A percentile compares a stretch with the other conserved stretches of the same genome.
Evolutionary conservation across 2,113 vertebrate genomes (phyloP).

Genomic region (Clinocottus analis): DNA sequence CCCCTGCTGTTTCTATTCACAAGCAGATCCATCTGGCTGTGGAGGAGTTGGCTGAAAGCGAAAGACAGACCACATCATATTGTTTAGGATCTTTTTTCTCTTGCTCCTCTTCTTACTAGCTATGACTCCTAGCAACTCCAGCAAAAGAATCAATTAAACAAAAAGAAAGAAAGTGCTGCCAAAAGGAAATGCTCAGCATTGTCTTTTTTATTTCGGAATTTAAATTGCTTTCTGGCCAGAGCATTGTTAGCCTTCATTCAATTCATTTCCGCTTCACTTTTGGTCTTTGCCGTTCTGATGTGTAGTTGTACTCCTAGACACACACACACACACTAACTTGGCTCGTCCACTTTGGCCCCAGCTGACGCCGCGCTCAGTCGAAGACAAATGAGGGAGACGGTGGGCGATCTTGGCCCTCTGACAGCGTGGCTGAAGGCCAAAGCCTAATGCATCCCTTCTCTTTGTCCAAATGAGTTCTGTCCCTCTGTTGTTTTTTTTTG

Average conservation of each 20-base stretch:
- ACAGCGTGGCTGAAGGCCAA: constrained; percentile 86
- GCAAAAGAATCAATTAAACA: too few species aligned
- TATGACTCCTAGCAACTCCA: constrained; percentile 24
- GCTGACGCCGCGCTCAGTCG: constrained; percentile 50
- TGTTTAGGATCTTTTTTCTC: constrained; percentile 42
- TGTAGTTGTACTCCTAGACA: constrained; percentile 5
- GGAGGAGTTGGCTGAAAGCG: constrained; percentile 71
- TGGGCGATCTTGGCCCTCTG: constrained; percentile 61
- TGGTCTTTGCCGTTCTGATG: constrained; percentile 27
- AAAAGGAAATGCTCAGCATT: constrained; percentile 21
- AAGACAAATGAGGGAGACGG: constrained; percentile 69
- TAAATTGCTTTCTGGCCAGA: constrained; percentile 20
- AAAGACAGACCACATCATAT: constrained; percentile 64
- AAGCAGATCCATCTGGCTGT: constrained; percentile 74
- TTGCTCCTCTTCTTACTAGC: not conserved
- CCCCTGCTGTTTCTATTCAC: constrained; percentile 79
- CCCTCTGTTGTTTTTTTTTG: constrained; percentile 33
- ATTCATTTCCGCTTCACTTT: constrained; percentile 19
- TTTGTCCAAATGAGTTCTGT: constrained; percentile 73
- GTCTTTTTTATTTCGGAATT: constrained; percentile 24
- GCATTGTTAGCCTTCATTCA: constrained; percentile 13
- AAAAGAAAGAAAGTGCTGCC: too few species aligned
- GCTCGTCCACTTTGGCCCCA: constrained; percentile 62
- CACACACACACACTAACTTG: constrained; percentile 57
- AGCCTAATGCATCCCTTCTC: constrained; percentile 78